Conservation (phyloP, 2,113 vertebrate species). For the Catharus bicknelli region DNA sequence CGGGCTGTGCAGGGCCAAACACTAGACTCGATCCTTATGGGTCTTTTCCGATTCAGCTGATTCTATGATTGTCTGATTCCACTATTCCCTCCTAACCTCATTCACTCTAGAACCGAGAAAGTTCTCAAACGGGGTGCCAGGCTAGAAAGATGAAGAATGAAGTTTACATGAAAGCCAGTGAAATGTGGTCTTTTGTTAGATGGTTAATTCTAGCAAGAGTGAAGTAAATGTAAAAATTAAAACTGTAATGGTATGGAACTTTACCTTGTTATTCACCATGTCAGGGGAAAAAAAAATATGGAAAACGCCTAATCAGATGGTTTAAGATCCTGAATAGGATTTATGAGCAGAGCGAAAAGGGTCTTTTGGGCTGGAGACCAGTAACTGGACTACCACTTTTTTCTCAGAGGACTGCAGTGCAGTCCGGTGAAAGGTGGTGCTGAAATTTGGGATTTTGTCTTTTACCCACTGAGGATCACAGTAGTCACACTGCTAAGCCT, state of each 20-base stretch:
- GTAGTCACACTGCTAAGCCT: not conserved
- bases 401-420: not conserved
- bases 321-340: not conserved
- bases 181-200: accelerated
- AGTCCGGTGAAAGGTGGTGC: accelerated
- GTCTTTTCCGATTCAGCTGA: not conserved
- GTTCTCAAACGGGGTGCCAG: not conserved
- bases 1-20: not conserved
- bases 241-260: not conserved
- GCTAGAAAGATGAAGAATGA: not conserved
- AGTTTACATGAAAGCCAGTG: not conserved
- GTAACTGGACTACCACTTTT: not conserved
- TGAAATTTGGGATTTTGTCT: not conserved
- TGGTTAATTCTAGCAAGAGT: not conserved
- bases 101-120: not conserved
- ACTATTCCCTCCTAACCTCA: not conserved
- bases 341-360: accelerated
- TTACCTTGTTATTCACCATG: not conserved
- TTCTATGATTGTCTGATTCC: not conserved
- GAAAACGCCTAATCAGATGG: not conserved
- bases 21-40: not conserved
- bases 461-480: not conserved
- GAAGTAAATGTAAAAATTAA: not conserved
- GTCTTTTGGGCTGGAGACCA: not conserved
- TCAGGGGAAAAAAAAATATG: not conserved